phyloP scores from a whole-genome alignment of 2,888 invertebrate species.

The Theodoxus fluviatilis region DNA sequence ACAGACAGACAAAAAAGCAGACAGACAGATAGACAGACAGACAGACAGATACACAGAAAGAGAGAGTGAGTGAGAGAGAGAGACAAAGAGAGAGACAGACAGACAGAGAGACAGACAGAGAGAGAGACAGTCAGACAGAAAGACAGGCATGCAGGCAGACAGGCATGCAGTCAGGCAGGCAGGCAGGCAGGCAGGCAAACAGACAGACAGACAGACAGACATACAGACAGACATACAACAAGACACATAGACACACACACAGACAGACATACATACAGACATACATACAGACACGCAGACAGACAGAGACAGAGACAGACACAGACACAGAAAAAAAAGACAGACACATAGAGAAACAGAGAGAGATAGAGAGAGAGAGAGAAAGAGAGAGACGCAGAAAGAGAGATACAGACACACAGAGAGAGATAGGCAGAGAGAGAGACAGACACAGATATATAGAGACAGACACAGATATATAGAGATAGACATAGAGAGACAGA shows the following conservation, averaged over 20 bases:
- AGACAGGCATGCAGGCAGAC: not conserved
- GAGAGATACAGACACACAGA: not conserved
- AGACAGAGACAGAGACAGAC: not conserved
- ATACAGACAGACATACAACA: not conserved
- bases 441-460: not conserved
- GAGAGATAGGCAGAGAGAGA: not conserved
- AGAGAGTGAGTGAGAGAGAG: too few relatives aligned
- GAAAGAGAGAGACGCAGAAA: not conserved
- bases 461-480: not conserved
- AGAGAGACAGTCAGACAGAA: conserved; percentile 14
- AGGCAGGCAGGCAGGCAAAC: not conserved
- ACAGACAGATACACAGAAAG: too few relatives aligned
- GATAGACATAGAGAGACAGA: not conserved
- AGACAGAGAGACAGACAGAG: not conserved
- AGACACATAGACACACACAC: not conserved
- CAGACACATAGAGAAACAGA: not conserved
- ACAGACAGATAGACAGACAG: too few relatives aligned
- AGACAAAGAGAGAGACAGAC: too few relatives aligned
- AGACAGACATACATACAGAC: not conserved
- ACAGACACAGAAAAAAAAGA: not conserved
- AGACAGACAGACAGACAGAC: not conserved
- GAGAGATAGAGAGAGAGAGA: not conserved
- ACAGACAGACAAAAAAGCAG: too few relatives aligned
- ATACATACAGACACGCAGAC: not conserved
- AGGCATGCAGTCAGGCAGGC: too few relatives aligned